A percentile compares a stretch with the other conserved stretches of the same genome.
These are phyloP conservation scores for fruit fly (Drosophila melanogaster) DNA, from an alignment of 1,140 invertebrate species.

Conservation along the genomic window Release_6_plus_ISO1_MT NT_037436.4:6808501-6809000, in stretches of 20 bases:
- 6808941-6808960: conserved; percentile 17
- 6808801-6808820: conserved; percentile 63
- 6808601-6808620: conserved; percentile 71
- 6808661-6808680: conserved; percentile 28
- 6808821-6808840: conserved; percentile 64
- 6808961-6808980: neutral
- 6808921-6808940: conserved; percentile 42
- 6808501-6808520: conserved; percentile 23
- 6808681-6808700: conserved; percentile 36
- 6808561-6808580: conserved; percentile 55
- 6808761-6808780: conserved; percentile 16
- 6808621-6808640: conserved; percentile 34
- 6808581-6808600: conserved; percentile 72
- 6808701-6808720: conserved; percentile 45
- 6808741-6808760: conserved; percentile 20
- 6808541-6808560: conserved; percentile 78
- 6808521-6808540: conserved; percentile 66
- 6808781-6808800: conserved; percentile 39
- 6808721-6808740: conserved; percentile 45
- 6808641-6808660: conserved; percentile 27
- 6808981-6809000: conserved; percentile 9
- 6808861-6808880: neutral
- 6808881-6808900: conserved; percentile 21
- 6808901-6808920: conserved; percentile 5
- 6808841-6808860: conserved; percentile 59